Base-by-base conservation (phyloP, 2,888 invertebrate species). In the Rutpela maculata region DNA sequence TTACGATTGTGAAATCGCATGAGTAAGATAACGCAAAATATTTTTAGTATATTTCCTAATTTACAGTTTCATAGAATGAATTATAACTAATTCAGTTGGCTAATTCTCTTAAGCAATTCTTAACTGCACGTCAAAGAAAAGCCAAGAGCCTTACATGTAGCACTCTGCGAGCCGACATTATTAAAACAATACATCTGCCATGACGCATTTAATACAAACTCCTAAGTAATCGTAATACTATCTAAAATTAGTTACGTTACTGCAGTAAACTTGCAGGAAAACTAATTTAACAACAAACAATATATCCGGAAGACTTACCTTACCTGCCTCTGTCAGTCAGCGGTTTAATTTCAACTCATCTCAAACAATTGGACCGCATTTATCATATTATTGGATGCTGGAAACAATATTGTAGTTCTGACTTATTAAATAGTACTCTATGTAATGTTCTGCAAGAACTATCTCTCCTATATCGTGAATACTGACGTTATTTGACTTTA, bases 241-340 rank as follows among this genome's bases (percentile, higher is more conserved):
- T 55, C 57, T 68, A 62, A 70, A 65, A 71, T 70, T 70, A 70
- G 70, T 56, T 57, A 55, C 70, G 38, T 57, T 56, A 57, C 70
- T 69, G 59, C 69, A 59, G 59, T 19, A 69, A 69, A 69, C 69
- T 69, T 62, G 65, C 22, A 43, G 75, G 69, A 75, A 75, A 75
- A 75, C 75, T 75, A 75, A 75, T 75, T 75, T 55, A 75, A 75
- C 75, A 75, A 75, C 69, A 75, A 75, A 75, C 75, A 69, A 63
- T 74, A n/a, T 55, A 57, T 57, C 59, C 18, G 18, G 69, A 60
- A 70, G 50, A 70, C 70, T 38, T 57, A 19, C 35, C 43, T 60
- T 70, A 70, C 70, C 70, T 70, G 70, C 10, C 19, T 43, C 60
- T 43, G 70, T 60, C 70, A 70, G 60, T 70, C 50, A 60, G 43